Conservation (phyloP, 2,113 vertebrate genomes). For the Sinocyclocheilus anophthalmus region DNA sequence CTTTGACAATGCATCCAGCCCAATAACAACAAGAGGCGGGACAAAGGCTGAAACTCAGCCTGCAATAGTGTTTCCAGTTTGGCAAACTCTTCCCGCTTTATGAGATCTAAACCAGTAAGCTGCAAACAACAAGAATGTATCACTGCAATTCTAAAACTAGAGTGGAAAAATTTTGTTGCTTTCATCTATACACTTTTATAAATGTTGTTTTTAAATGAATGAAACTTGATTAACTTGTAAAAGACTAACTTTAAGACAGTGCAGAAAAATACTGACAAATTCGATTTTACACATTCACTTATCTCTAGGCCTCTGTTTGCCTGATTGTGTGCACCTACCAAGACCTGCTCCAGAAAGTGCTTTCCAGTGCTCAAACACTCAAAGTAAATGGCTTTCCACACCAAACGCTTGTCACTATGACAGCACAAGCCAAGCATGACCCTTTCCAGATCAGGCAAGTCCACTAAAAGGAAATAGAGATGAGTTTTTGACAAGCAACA, state of each 20-base stretch:
- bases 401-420: conserved; percentile 73
- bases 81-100: conserved; percentile 88
- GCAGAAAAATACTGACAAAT: not conserved
- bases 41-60: conserved; percentile 87
- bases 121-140: conserved; percentile 58
- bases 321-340: conserved; percentile 75
- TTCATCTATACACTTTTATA: not conserved
- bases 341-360: conserved; percentile 93
- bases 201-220: not conserved
- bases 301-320: not conserved
- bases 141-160: not conserved
- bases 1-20: conserved; percentile 93
- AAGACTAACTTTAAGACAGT: not conserved
- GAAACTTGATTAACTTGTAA: not conserved
- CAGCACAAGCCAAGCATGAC: conserved; percentile 83
- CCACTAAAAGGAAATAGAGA: conserved; percentile 55
- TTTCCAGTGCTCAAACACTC: conserved; percentile 90
- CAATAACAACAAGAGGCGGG: conserved; percentile 87
- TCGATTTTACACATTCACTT: not conserved
- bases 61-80: conserved; percentile 78
- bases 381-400: conserved; percentile 90
- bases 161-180: not conserved
- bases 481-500: conserved; percentile 4
- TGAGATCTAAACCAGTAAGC: conserved; percentile 87
- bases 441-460: conserved; percentile 76